Evolutionary conservation across 1,140 invertebrate species (phyloP).

Genomic region (Macrobrachium nipponense): DNA sequence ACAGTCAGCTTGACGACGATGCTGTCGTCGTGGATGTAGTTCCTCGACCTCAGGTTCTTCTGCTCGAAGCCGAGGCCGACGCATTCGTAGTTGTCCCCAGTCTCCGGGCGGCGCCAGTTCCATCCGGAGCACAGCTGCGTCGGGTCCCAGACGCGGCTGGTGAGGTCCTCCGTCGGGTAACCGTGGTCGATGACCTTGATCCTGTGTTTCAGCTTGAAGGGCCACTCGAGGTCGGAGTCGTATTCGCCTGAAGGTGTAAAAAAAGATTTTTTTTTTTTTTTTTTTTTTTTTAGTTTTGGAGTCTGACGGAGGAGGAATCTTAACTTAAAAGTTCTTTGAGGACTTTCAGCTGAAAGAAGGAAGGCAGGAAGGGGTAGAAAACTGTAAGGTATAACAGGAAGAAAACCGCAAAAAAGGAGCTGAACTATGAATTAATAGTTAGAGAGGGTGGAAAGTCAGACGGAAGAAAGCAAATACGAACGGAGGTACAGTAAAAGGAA

Average conservation of each 20-base stretch:
- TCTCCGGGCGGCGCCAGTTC: conserved; percentile 70
- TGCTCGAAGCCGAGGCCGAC: conserved; percentile 70
- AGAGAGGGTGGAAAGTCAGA: too few species aligned
- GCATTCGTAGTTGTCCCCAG: conserved; percentile 70
- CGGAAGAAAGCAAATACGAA: too few species aligned
- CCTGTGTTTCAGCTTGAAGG: conserved; percentile 69
- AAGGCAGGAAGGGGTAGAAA: neutral
- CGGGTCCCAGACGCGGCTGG: conserved; percentile 72
- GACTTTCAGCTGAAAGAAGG: neutral
- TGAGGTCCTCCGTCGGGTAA: conserved; percentile 67
- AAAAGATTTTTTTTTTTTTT: too few species aligned
- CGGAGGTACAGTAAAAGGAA: too few species aligned
- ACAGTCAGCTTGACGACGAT: conserved; percentile 70
- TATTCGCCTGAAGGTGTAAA: conserved; percentile 64
- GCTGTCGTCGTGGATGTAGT: conserved; percentile 68
- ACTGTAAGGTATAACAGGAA: too few species aligned
- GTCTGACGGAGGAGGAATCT: neutral
- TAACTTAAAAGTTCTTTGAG: neutral
- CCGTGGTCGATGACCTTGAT: conserved; percentile 69
- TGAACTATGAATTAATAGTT: too few species aligned
- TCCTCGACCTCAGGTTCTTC: conserved; percentile 66
- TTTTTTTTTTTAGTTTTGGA: too few species aligned
- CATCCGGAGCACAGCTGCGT: conserved; percentile 68
- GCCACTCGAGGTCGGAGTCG: conserved; percentile 69
- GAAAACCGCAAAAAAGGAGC: too few species aligned